A percentile compares a stretch with the other conserved stretches of the same genome.
These are phyloP conservation scores for Phylloscopus trochiloides DNA, from an alignment of 2,113 vertebrate species.

Conservation along the genomic window DNA sequence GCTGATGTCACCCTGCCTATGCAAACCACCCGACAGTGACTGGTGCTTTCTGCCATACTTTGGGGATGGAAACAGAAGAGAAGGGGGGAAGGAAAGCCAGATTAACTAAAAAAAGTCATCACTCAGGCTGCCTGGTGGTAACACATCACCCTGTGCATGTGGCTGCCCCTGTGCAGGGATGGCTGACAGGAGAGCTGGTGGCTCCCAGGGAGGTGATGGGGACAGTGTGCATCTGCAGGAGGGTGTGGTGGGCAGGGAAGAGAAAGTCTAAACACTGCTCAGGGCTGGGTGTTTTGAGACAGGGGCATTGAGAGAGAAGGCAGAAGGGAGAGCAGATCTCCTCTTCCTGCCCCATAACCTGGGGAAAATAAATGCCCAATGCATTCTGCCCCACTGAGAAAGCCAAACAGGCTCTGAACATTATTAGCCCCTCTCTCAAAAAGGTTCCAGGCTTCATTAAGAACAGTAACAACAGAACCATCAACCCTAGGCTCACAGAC, in stretches of 20 bases:
- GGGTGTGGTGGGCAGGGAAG: not conserved
- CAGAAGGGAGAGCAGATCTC: not conserved
- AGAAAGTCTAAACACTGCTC: not conserved
- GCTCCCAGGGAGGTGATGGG: not conserved
- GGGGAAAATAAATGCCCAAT: not conserved
- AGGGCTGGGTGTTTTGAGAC: not conserved
- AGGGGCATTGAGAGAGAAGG: not conserved
- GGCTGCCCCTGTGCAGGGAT: not conserved
- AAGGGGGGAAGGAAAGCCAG: not conserved
- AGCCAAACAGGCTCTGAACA: not conserved
- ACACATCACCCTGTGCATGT: rapidly evolving
- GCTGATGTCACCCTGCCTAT: not conserved
- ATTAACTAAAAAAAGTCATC: not conserved
- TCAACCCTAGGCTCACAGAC: not conserved
- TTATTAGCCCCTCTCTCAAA: not conserved
- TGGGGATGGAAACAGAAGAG: not conserved
- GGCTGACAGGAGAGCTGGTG: not conserved
- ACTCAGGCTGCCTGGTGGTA: not conserved
- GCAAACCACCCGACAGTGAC: not conserved
- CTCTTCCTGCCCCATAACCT: not conserved
- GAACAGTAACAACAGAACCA: not conserved
- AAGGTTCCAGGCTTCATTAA: not conserved
- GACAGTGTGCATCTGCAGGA: rapidly evolving
- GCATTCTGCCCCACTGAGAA: not conserved
- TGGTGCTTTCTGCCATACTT: not conserved